phyloP scores from a whole-genome alignment of 2,797 vertebrate genomes.

The Adelosebastes latens region DNA sequence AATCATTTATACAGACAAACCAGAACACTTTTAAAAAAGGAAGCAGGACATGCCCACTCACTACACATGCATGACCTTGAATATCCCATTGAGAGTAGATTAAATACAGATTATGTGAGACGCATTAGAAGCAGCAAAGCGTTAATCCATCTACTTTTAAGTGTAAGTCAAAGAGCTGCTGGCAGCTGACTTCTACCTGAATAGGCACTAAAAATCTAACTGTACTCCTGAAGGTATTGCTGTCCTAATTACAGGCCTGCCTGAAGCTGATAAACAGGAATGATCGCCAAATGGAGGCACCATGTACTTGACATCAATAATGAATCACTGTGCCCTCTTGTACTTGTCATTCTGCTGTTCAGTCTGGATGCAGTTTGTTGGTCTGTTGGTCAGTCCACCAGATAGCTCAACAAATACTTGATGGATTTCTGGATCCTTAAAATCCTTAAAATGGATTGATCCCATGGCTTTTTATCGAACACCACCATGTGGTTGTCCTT shows the following conservation, averaged over 20 bases:
- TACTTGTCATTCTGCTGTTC: constrained; percentile 13
- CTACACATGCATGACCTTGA: neutral
- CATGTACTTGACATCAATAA: constrained; percentile 20
- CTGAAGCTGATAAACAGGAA: constrained; percentile 51
- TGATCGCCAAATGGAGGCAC: constrained; percentile 32
- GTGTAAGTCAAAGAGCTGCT: constrained; percentile 28
- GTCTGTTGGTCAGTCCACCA: neutral
- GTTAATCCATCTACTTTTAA: constrained; percentile 38
- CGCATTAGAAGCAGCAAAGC: neutral
- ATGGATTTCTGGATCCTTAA: neutral
- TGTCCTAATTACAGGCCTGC: constrained; percentile 57
- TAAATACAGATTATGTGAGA: constrained; percentile 5
- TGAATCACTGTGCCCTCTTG: constrained; percentile 35
- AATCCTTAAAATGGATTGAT: neutral
- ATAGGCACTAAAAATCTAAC: constrained; percentile 58
- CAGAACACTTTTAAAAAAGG: constrained; percentile 7
- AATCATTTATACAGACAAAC: constrained; percentile 57
- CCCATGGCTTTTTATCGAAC: neutral
- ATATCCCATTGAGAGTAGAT: neutral
- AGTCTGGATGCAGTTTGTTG: neutral
- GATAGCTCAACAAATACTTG: neutral
- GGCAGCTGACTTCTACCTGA: constrained; percentile 45
- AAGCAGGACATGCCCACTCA: neutral
- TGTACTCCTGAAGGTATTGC: constrained; percentile 44
- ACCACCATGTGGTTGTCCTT: neutral